phyloP scores from a whole-genome alignment of 1,140 invertebrate species.

The Popillia japonica region DNA sequence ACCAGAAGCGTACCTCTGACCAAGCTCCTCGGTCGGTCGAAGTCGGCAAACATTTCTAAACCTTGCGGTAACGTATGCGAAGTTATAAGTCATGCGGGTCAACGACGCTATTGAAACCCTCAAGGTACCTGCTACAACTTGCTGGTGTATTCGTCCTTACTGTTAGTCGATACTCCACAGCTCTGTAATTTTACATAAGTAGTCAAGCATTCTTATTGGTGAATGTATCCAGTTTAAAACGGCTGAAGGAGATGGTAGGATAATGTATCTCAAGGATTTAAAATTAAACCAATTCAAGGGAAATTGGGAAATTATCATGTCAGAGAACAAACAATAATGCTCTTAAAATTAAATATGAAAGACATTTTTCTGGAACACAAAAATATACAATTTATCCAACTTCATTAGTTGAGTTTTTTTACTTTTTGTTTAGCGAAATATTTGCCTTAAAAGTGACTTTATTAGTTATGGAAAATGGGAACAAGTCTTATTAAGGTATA shows the following conservation, averaged over 20 bases:
- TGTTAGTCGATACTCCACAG: background rate
- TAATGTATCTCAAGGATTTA: background rate
- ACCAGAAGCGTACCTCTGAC: background rate
- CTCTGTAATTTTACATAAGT: constrained; percentile 1
- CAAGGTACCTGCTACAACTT: background rate
- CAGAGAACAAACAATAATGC: too few relatives aligned
- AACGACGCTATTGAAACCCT: background rate
- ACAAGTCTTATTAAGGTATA: too few relatives aligned
- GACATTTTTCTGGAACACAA: too few relatives aligned
- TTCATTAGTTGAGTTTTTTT: too few relatives aligned
- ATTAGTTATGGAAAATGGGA: too few relatives aligned
- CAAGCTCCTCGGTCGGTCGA: background rate
- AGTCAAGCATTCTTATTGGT: background rate
- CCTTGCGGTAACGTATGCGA: too few relatives aligned
- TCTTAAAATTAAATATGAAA: too few relatives aligned
- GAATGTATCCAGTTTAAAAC: background rate
- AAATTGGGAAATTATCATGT: too few relatives aligned
- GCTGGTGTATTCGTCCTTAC: background rate
- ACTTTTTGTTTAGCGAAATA: too few relatives aligned
- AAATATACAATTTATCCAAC: too few relatives aligned
- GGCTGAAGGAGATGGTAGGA: background rate
- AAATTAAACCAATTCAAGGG: too few relatives aligned
- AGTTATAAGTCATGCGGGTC: background rate
- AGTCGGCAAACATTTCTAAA: background rate
- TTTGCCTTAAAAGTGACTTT: too few relatives aligned